phyloP scores from a whole-genome alignment of 2,797 vertebrate species.

The Etheostoma nigrum region DNA sequence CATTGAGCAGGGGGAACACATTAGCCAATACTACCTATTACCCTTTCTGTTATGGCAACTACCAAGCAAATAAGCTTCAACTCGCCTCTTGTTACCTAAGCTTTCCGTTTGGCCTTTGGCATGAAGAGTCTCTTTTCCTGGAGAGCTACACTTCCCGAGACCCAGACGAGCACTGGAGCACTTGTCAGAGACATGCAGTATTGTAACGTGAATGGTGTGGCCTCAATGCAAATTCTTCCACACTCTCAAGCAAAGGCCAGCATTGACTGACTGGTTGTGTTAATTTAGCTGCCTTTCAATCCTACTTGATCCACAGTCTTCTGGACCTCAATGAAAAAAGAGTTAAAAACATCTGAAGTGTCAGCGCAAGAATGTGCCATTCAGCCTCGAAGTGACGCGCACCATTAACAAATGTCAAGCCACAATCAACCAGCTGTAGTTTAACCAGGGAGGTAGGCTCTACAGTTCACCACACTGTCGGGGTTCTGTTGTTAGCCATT shows the following conservation, averaged over 20 bases:
- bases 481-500: constrained; percentile 58
- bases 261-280: constrained; percentile 81
- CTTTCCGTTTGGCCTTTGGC: constrained; percentile 77
- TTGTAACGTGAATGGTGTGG: constrained; percentile 79
- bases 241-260: constrained; percentile 78
- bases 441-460: constrained; percentile 58
- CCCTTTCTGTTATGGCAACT: constrained; percentile 81
- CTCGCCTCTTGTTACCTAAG: constrained; percentile 77
- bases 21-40: constrained; percentile 77
- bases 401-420: constrained; percentile 74
- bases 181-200: constrained; percentile 76
- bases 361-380: constrained; percentile 74
- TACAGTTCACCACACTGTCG: constrained; percentile 55
- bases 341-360: constrained; percentile 78
- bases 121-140: constrained; percentile 76
- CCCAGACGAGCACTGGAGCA: constrained; percentile 66
- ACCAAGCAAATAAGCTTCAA: constrained; percentile 80
- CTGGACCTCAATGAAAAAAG: constrained; percentile 74
- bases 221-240: constrained; percentile 83
- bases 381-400: constrained; percentile 64
- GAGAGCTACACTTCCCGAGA: constrained; percentile 71
- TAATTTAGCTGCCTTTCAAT: constrained; percentile 84
- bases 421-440: constrained; percentile 73
- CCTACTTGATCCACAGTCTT: constrained; percentile 75
- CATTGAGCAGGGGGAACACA: constrained; percentile 79